phyloP scores from a whole-genome alignment of 2,888 invertebrate species.

The Eremobia ochroleuca region DNA sequence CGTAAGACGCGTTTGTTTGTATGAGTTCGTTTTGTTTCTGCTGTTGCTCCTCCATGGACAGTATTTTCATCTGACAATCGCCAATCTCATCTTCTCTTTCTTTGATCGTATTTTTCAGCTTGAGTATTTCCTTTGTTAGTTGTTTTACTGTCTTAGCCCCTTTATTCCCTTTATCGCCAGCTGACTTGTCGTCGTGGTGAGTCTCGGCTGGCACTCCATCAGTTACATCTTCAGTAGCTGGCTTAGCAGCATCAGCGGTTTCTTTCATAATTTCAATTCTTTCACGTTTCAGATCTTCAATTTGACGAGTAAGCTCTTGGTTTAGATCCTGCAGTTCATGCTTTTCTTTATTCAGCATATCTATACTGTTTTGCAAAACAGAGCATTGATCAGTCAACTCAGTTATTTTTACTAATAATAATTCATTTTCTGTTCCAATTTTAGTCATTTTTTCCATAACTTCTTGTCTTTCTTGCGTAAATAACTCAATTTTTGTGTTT shows the following conservation, averaged over 20 bases:
- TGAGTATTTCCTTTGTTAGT: constrained; percentile 89
- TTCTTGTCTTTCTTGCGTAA: constrained; percentile 93
- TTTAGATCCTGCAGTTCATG: constrained; percentile 80
- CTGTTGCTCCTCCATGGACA: constrained; percentile 88
- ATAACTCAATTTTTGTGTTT: constrained; percentile 93
- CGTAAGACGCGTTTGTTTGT: constrained; percentile 79
- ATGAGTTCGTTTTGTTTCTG: constrained; percentile 85
- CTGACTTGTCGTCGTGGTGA: constrained; percentile 83
- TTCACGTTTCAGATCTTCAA: constrained; percentile 86
- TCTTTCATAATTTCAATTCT: constrained; percentile 86
- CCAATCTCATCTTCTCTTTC: constrained; percentile 89
- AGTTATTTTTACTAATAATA: constrained; percentile 87
- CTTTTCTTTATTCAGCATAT: constrained; percentile 87
- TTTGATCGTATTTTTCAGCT: constrained; percentile 88
- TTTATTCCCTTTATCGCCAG: constrained; percentile 81
- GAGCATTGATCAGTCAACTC: constrained; percentile 89
- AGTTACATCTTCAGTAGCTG: constrained; percentile 78
- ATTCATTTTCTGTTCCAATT: constrained; percentile 91
- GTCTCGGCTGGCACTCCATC: constrained; percentile 78
- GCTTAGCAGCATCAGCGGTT: constrained; percentile 82
- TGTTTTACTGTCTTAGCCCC: constrained; percentile 87
- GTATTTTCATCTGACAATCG: constrained; percentile 89
- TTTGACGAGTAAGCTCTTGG: constrained; percentile 82
- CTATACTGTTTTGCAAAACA: constrained; percentile 84
- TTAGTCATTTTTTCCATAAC: constrained; percentile 93